phyloP scores from a whole-genome alignment of 2,797 vertebrate genomes.

The Prionace glauca region DNA sequence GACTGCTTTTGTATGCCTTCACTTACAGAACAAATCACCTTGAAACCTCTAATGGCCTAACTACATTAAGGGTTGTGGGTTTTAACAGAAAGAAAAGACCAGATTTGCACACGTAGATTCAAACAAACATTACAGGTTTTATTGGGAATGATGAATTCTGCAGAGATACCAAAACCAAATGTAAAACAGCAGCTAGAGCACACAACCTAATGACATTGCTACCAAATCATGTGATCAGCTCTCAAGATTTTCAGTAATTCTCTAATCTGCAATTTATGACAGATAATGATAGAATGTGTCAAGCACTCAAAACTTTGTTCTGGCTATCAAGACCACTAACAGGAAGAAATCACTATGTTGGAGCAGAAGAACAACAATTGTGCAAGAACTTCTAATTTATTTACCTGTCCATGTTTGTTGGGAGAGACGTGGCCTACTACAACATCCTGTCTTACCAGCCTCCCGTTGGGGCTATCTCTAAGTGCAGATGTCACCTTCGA shows the following conservation, averaged over 20 bases:
- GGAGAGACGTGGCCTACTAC: conserved; percentile 75
- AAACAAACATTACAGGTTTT: too few species aligned
- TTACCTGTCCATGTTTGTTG: conserved; percentile 80
- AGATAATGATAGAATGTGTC: not conserved
- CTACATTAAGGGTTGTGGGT: too few species aligned
- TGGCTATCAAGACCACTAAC: not conserved
- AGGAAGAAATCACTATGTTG: not conserved
- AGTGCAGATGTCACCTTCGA: conserved; percentile 75
- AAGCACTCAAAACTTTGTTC: not conserved
- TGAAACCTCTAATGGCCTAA: too few species aligned
- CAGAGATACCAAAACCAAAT: too few species aligned
- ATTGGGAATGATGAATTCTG: too few species aligned
- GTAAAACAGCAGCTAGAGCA: too few species aligned
- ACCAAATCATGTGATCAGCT: too few species aligned
- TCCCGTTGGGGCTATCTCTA: conserved; percentile 74
- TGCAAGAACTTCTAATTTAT: conserved; percentile 40
- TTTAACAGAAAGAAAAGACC: too few species aligned
- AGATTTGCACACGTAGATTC: too few species aligned
- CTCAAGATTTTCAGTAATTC: not conserved
- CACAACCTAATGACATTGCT: too few species aligned
- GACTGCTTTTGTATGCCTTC: not conserved
- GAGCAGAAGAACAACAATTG: not conserved
- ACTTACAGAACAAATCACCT: not conserved
- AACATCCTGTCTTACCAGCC: conserved; percentile 77
- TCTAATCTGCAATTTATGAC: not conserved